Base-by-base conservation (phyloP, 2,113 vertebrate genomes). In the Thryonomys swinderianus region DNA sequence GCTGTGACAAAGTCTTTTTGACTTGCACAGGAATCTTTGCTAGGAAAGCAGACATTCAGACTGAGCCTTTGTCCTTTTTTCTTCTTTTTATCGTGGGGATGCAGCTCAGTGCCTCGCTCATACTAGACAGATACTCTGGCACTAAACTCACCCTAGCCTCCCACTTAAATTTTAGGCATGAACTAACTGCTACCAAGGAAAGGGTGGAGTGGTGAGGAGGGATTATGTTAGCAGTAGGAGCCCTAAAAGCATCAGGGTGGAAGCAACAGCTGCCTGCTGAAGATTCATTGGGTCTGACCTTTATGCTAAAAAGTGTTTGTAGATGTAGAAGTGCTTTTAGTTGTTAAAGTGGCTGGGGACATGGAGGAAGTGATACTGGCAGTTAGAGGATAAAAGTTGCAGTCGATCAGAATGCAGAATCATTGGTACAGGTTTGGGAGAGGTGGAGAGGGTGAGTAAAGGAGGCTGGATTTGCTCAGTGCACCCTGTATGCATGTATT, bases 221-320 rank as follows among this genome's bases (percentile, higher is more conserved):
- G 32, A 69, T 69, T 57, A 40, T 37, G 55, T 42, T 84, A 9
- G 14, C 12, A 89, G 18, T 48, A 91, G 8, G 17, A 93, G 37
- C 7, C 8, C 73, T n/a, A 48, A 48, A 20, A n/a, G 3, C 11
- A 61, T 20, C 71, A 59, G 30, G 5, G 51, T 79, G 73, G 25
- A 71, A 88, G 57, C 55, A 87, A 23, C 7, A 17, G 40, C 27
- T 95, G 20, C 53, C 62, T 88, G 17, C 37, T 67, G 21, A 90
- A 80, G 6, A 91, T 59, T 84, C 12, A 66, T 2, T 82, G 48
- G 5, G 53, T 87, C 30, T 87, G 32, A 87, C 40, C 57, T 45
- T 30, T 57, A 95, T 86, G n/a, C 23, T 92, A 83, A 95, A 93
- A 61, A 0, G 3, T 73, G 7, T 53, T 89, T 95, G 37, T 53